Percentiles rank a stretch among this genome's conserved stretches.
phyloP scores from a whole-genome alignment of 2,888 invertebrate genomes.

The Seladonia tumulorum region DNA sequence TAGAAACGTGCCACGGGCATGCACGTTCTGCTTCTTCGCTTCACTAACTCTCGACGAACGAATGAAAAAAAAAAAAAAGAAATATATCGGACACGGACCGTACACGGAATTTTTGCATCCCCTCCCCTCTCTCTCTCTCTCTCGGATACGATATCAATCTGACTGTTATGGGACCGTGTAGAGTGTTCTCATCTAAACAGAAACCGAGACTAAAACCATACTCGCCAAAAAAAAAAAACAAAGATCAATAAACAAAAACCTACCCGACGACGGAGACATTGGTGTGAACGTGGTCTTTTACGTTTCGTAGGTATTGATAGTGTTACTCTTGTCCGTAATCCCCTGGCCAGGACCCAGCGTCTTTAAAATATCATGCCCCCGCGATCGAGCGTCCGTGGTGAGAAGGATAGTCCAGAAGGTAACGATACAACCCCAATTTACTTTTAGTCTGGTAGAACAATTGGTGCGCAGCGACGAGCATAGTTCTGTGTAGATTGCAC shows the following conservation, averaged over 20 bases:
- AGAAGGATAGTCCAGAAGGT: slow-evolving; percentile 93
- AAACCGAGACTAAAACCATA: not conserved
- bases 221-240: not conserved
- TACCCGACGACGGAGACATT: slow-evolving; percentile 6
- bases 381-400: slow-evolving; percentile 95
- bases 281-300: slow-evolving; percentile 39
- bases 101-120: not conserved
- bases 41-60: not conserved
- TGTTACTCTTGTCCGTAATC: slow-evolving; percentile 92
- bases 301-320: slow-evolving; percentile 89
- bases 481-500: not conserved
- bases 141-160: not conserved
- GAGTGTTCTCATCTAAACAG: not conserved
- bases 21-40: not conserved
- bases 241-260: not conserved
- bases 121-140: not conserved
- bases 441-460: not conserved
- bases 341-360: slow-evolving; percentile 95
- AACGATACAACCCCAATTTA: slow-evolving; percentile 52
- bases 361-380: slow-evolving; percentile 94
- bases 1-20: not conserved
- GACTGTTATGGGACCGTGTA: not conserved
- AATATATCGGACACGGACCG: not conserved
- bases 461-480: not conserved
- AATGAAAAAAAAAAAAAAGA: not conserved